Evolutionary conservation across 2,113 vertebrate species (phyloP).

Genomic region (Erinaceus europaeus): DNA sequence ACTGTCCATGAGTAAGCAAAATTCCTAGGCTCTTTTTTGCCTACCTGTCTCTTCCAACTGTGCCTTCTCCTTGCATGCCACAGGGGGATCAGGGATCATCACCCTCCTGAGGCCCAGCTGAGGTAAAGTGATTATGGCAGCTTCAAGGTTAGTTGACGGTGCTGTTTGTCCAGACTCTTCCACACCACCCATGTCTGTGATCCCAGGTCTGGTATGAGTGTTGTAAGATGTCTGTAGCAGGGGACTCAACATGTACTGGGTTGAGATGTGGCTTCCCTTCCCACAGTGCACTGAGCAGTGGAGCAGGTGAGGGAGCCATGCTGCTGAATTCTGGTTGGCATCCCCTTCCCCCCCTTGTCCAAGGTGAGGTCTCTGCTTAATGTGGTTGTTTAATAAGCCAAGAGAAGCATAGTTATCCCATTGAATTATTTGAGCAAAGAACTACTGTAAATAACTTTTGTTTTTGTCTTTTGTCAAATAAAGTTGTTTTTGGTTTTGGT

Average conservation of each 20-base stretch:
- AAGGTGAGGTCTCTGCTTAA: background rate
- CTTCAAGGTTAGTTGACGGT: constrained; percentile 3
- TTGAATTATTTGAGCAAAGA: constrained; percentile 67
- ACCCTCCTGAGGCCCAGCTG: constrained; percentile 9
- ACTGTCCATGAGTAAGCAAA: background rate
- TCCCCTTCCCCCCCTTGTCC: constrained; percentile 8
- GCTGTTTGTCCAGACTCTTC: background rate
- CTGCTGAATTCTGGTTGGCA: constrained; percentile 72
- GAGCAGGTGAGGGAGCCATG: constrained; percentile 55
- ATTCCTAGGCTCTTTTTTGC: background rate
- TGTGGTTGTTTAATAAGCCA: constrained; percentile 51
- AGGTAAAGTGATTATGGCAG: background rate
- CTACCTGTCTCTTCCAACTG: background rate
- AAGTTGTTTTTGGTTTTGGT: constrained; percentile 68
- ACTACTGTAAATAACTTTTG: constrained; percentile 77
- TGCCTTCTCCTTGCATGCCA: background rate
- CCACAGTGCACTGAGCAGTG: constrained; percentile 40
- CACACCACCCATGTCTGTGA: background rate
- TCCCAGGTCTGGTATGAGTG: background rate
- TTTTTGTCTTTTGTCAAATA: constrained; percentile 76
- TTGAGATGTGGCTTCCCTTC: background rate
- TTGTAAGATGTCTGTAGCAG: background rate
- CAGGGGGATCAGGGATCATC: constrained; percentile 20
- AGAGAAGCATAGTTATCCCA: constrained; percentile 53
- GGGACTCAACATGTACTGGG: background rate